Evolutionary conservation across 2,797 vertebrate species (phyloP).

Genomic region (Hippocampus kuda): DNA sequence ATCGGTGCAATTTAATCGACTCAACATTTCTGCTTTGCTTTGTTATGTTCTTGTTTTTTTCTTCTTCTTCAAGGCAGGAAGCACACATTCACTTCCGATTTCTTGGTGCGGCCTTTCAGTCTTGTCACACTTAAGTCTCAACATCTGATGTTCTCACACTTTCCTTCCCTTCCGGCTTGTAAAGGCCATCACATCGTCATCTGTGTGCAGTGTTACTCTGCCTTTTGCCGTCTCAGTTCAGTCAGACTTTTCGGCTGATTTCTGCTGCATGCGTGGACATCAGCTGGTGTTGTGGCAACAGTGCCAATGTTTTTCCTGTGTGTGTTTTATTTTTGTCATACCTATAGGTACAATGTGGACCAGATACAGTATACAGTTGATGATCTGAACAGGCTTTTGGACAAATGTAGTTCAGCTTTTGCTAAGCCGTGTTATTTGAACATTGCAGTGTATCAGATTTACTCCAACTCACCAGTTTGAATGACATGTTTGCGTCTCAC

Average conservation of each 20-base stretch:
- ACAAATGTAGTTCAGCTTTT: neutral
- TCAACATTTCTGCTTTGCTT: neutral
- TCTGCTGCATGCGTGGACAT: neutral
- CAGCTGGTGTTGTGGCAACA: slow-evolving; percentile 1
- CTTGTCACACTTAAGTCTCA: slow-evolving; percentile 7
- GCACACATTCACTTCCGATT: slow-evolving; percentile 31
- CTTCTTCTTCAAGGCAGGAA: neutral
- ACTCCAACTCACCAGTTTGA: neutral
- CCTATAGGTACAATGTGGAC: neutral
- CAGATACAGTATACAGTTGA: neutral
- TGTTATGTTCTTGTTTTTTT: neutral
- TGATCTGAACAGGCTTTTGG: neutral
- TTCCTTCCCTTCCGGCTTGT: neutral
- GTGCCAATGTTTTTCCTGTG: neutral
- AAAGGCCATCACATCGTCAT: neutral
- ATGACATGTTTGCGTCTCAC: neutral
- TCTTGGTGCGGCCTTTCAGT: slow-evolving; percentile 12
- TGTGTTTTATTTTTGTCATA: too few relatives aligned
- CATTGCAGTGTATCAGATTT: neutral
- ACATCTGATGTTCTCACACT: slow-evolving; percentile 1
- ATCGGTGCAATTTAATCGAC: neutral
- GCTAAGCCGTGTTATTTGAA: neutral
- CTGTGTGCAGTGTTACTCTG: too few relatives aligned
- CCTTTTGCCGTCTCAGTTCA: too few relatives aligned
- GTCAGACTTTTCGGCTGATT: neutral